Conservation (phyloP, 2,888 invertebrate genomes). For the Arctia plantaginis region DNA sequence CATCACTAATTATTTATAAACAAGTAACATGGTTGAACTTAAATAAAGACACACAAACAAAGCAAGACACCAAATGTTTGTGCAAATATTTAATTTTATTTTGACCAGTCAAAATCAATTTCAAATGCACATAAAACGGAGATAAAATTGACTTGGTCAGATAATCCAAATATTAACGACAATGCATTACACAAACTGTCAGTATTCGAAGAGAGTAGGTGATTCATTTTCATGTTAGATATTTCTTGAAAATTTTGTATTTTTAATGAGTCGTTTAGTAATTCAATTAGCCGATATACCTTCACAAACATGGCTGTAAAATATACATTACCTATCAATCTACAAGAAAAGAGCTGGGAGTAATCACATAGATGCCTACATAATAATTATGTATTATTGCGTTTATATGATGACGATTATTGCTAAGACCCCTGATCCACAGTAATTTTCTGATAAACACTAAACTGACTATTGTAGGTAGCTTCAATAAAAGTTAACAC, state of each 20-base stretch:
- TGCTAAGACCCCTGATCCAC: neutral
- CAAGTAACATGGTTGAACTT: neutral
- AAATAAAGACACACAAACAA: neutral
- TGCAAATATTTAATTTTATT: too few species aligned
- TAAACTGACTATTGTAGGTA: neutral
- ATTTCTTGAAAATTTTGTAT: neutral
- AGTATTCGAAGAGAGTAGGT: neutral
- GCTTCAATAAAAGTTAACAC: neutral
- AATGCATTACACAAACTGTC: too few species aligned
- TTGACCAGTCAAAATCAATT: neutral
- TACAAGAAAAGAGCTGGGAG: neutral
- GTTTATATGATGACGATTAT: neutral
- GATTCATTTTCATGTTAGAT: neutral
- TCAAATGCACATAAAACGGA: neutral
- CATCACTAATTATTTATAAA: neutral
- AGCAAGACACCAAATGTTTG: too few species aligned
- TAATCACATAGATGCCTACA: neutral
- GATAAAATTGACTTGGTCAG: neutral
- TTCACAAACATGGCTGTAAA: neutral
- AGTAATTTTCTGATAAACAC: neutral
- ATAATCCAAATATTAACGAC: neutral
- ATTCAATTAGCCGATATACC: conserved; percentile 14
- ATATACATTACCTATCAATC: conserved; percentile 5
- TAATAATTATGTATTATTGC: neutral
- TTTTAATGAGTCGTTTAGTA: neutral